Evolutionary conservation across 2,888 invertebrate genomes (phyloP).

Genomic region (Labia minor): DNA sequence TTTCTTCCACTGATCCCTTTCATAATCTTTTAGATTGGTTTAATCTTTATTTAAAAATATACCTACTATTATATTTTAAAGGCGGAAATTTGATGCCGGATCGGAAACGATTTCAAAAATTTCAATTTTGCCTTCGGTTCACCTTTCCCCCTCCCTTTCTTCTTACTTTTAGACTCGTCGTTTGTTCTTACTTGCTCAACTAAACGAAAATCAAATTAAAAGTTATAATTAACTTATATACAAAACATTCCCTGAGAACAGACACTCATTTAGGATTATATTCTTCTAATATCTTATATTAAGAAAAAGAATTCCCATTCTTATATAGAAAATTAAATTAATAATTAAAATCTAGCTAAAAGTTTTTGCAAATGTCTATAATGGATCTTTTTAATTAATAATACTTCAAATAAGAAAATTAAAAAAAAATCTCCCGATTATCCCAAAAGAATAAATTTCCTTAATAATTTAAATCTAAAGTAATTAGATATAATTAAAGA

Average conservation of each 20-base stretch:
- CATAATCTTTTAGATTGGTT: neutral
- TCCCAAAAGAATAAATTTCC: too few species aligned
- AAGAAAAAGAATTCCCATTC: too few species aligned
- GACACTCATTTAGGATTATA: neutral
- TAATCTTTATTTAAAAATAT: conserved; percentile 13
- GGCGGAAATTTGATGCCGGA: conserved; percentile 6
- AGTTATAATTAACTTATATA: conserved; percentile 13
- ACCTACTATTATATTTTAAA: neutral
- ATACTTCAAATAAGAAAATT: too few species aligned
- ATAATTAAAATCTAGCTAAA: too few species aligned
- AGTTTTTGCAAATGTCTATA: too few species aligned
- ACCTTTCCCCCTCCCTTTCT: neutral
- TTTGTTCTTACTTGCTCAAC: neutral
- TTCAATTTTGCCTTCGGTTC: conserved; percentile 2
- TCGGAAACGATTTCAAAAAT: neutral
- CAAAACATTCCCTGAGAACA: neutral
- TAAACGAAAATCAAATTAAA: conserved; percentile 13
- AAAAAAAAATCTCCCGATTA: too few species aligned
- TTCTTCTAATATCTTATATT: neutral
- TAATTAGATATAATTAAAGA: too few species aligned
- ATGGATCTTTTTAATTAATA: too few species aligned
- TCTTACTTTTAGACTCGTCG: neutral
- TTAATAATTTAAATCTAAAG: too few species aligned
- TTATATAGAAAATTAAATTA: too few species aligned
- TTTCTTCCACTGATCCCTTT: neutral